phyloP scores from a whole-genome alignment of 1,140 invertebrate species.

The Drosophila sp. region DNA sequence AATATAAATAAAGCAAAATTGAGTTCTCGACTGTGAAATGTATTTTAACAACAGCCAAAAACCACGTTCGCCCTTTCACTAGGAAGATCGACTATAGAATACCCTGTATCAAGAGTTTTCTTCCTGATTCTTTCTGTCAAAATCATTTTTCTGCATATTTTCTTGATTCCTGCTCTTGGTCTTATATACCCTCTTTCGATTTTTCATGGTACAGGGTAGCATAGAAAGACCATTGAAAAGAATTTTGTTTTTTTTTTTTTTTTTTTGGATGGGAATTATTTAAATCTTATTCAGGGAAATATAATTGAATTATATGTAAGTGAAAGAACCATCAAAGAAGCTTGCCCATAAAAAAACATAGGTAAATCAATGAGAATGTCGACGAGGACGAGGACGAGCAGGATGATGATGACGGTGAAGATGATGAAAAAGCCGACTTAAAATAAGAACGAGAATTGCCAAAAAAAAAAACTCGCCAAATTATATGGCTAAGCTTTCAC shows the following conservation, averaged over 20 bases:
- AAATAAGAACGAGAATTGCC: constrained; percentile 4
- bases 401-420: background rate
- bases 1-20: constrained; percentile 50
- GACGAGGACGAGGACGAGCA: background rate
- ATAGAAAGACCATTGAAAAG: background rate
- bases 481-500: background rate
- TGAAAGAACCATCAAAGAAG: constrained; percentile 10
- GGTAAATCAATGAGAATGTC: constrained; percentile 3
- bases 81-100: background rate
- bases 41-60: constrained; percentile 36
- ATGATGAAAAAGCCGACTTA: background rate
- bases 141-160: too few species aligned
- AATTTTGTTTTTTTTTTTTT: background rate
- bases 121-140: too few species aligned
- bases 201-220: background rate
- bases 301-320: constrained; percentile 12
- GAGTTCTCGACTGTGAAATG: constrained; percentile 56
- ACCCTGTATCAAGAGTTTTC: background rate
- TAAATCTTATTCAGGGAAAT: constrained; percentile 9
- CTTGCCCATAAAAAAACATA: constrained; percentile 8
- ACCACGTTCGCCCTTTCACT: background rate
- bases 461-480: background rate
- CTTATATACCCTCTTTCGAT: background rate
- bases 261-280: constrained; percentile 7
- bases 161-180: too few species aligned